Evolutionary conservation across 2,888 invertebrate genomes (phyloP), one percentile per base, ranked within the genome.

Genomic region (Homarus gammarus): DNA sequence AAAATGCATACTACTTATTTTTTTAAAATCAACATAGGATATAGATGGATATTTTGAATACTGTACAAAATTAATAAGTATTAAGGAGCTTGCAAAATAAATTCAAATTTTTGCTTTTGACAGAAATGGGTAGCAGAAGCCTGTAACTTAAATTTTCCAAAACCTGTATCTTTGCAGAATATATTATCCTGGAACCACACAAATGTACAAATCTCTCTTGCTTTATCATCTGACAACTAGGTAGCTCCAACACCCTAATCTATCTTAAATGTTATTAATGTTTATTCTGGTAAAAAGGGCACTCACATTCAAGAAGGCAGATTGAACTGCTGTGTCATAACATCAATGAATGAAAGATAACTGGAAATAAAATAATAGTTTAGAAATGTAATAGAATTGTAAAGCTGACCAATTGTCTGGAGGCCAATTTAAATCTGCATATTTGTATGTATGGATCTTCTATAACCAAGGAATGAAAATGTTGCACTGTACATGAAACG

Each of bases 401-500:
- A 27, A 64, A 64, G 27, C 64, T 64, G 18, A 75, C 31, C 18
- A 44, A 44, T 22, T 75, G 44, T 44, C 40, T n/a, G 44, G 44
- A 75, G 44, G 64, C 64, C 15, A 64, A 64, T 27, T 6, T 12
- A 56, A 56, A 3, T 40, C 38, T 12, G 73, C 22, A 12, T 70
- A 33, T 36, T n/a, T 73, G 73, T 36, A 73, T 73, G 73, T 73
- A 36, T 38, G 73, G 73, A 73, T 73, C 36, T 40, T 73, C 22
- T 22, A 73, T 15, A 40, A 75, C 15, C 70, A 31, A n/a, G 18
- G 27, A 64, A 36, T 44, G 27, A 33, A 75, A 44, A 75, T 75
- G 44, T 36, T 75, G 27, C 75, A 75, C 72, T 83, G 51, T 40
- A 51, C 70, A 83, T 49, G 70, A 83, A 72, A 83, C 33, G 70